Evolutionary conservation across 2,113 vertebrate species (phyloP).

Genomic region (Falco punctatus): DNA sequence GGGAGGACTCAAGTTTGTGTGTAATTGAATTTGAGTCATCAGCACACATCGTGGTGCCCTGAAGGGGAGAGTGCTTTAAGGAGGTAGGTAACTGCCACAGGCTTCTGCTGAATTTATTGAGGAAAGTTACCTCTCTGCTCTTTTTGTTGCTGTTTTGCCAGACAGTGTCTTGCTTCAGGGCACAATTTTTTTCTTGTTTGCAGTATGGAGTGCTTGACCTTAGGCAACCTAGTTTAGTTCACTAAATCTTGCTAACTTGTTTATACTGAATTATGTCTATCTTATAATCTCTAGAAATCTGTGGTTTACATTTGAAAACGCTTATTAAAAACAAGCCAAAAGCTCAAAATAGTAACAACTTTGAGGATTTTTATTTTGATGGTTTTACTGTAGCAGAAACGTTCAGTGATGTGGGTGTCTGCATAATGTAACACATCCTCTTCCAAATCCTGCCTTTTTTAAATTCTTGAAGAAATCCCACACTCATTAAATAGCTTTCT

Average conservation of each 20-base stretch:
- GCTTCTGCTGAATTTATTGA: not conserved
- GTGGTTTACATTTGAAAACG: not conserved
- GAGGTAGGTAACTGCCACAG: not conserved
- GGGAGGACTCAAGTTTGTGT: not conserved
- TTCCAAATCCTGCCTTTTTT: slow-evolving; percentile 50
- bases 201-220: not conserved
- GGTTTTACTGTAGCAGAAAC: slow-evolving; percentile 5
- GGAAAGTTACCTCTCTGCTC: not conserved
- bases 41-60: not conserved
- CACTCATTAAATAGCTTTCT: slow-evolving; percentile 70
- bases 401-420: not conserved
- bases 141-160: not conserved
- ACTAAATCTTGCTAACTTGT: not conserved
- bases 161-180: not conserved
- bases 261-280: not conserved
- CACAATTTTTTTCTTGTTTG: not conserved
- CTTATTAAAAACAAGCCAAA: not conserved
- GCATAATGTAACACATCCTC: slow-evolving; percentile 30
- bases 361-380: not conserved
- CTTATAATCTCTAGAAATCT: not conserved
- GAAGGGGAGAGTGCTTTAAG: not conserved
- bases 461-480: slow-evolving; percentile 52
- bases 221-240: not conserved
- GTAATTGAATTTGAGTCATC: not conserved
- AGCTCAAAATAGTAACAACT: not conserved